These are phyloP conservation scores for Drosophila paranaensis DNA, from an alignment of 2,888 invertebrate genomes.

Conservation along the genomic window DNA sequence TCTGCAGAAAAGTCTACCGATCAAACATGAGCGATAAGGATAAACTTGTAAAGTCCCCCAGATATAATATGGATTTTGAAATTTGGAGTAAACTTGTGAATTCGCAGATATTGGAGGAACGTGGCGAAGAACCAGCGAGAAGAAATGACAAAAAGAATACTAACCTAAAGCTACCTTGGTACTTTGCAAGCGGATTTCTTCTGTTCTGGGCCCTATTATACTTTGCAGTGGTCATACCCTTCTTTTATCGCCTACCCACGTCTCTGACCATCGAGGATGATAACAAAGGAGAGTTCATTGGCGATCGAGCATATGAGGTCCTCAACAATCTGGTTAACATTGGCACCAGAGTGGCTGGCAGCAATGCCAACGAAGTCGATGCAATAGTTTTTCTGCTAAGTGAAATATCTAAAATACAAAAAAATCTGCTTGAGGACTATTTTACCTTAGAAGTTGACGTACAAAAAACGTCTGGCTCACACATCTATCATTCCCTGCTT, in stretches of 20 bases:
- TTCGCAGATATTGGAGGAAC: conserved; percentile 29
- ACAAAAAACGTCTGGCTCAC: conserved; percentile 77
- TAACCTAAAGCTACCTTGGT: conserved; percentile 54
- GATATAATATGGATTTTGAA: background rate
- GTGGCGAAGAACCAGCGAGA: background rate
- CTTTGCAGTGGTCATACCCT: conserved; percentile 67
- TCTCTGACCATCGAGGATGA: conserved; percentile 65
- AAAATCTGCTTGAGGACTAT: conserved; percentile 66
- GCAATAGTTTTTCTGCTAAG: conserved; percentile 85
- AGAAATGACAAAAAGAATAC: background rate
- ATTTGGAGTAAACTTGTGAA: background rate
- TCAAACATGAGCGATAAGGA: conserved; percentile 44
- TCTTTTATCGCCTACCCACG: conserved; percentile 69
- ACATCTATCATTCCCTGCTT: conserved; percentile 58
- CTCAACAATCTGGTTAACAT: conserved; percentile 76
- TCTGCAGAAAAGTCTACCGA: background rate
- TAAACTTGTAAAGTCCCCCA: conserved; percentile 24
- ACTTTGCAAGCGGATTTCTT: conserved; percentile 66
- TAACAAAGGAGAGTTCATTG: conserved; percentile 86
- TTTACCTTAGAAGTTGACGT: conserved; percentile 79
- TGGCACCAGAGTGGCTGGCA: conserved; percentile 90
- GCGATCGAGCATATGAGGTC: conserved; percentile 87
- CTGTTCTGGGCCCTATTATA: conserved; percentile 74
- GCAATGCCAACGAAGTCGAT: conserved; percentile 89
- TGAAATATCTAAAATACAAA: conserved; percentile 69